These are phyloP conservation scores for Eira barbara DNA, from an alignment of 2,113 vertebrate genomes.

Conservation along the genomic window DNA sequence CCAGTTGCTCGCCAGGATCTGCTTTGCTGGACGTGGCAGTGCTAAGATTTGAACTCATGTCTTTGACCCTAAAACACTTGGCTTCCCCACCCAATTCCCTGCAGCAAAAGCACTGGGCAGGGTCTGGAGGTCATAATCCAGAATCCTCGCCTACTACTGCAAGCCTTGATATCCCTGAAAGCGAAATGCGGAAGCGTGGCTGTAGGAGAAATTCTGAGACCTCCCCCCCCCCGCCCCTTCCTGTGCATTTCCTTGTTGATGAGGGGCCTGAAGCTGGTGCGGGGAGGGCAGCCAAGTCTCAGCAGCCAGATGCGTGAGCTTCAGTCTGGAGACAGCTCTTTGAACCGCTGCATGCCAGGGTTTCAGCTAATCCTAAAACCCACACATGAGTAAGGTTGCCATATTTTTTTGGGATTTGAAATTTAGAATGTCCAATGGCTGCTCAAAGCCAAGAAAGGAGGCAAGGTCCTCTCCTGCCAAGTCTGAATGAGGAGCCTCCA, in stretches of 20 bases:
- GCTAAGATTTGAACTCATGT: background rate
- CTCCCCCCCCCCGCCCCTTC: background rate
- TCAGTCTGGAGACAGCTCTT: background rate
- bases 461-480: background rate
- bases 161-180: background rate
- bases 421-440: background rate
- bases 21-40: background rate
- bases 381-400: background rate
- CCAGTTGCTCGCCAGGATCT: background rate
- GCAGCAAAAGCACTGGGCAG: background rate
- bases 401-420: background rate
- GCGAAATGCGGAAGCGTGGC: background rate
- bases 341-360: fast-evolving
- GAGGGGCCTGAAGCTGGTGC: background rate
- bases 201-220: background rate
- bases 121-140: too few species aligned
- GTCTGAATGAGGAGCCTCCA: background rate
- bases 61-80: background rate
- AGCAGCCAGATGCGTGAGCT: background rate
- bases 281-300: background rate
- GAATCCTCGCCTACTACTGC: background rate
- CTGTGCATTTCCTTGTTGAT: background rate
- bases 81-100: background rate
- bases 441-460: background rate
- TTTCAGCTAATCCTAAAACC: background rate